Evolutionary conservation across 2,113 vertebrate species (phyloP).

Genomic region (Entomyzon cyanotis): DNA sequence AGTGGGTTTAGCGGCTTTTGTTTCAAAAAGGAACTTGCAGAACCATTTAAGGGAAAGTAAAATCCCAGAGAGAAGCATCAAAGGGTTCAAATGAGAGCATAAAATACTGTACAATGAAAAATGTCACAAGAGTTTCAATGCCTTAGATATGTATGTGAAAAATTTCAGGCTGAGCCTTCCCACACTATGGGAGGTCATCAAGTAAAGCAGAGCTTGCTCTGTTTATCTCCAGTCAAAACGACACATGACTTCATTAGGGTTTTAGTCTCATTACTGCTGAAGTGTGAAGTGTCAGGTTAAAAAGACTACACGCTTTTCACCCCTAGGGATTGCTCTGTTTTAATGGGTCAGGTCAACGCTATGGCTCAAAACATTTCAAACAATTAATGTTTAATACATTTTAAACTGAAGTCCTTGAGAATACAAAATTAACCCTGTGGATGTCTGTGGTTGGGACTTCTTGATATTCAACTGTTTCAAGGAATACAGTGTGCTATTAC

Average conservation of each 20-base stretch:
- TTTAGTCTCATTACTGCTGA: conserved; percentile 61
- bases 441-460: background rate
- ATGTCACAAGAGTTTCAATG: conserved; percentile 52
- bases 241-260: conserved; percentile 55
- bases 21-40: conserved; percentile 34
- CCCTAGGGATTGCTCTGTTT: conserved; percentile 11
- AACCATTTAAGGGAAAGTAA: conserved; percentile 58
- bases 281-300: conserved; percentile 68
- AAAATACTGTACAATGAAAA: conserved; percentile 63
- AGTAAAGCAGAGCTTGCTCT: conserved; percentile 30
- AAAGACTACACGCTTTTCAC: conserved; percentile 60
- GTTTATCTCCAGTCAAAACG: conserved; percentile 48
- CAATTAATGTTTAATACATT: conserved; percentile 9
- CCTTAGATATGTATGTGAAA: conserved; percentile 58
- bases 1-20: conserved; percentile 17
- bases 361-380: conserved; percentile 1
- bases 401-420: conserved; percentile 11
- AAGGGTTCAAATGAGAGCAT: conserved; percentile 41
- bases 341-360: conserved; percentile 1
- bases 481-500: background rate
- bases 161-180: conserved; percentile 58
- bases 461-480: background rate
- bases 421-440: conserved; percentile 35
- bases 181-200: conserved; percentile 58
- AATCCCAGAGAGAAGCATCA: conserved; percentile 43